phyloP scores from a whole-genome alignment of 2,113 vertebrate species.

The Toxostoma redivivum region DNA sequence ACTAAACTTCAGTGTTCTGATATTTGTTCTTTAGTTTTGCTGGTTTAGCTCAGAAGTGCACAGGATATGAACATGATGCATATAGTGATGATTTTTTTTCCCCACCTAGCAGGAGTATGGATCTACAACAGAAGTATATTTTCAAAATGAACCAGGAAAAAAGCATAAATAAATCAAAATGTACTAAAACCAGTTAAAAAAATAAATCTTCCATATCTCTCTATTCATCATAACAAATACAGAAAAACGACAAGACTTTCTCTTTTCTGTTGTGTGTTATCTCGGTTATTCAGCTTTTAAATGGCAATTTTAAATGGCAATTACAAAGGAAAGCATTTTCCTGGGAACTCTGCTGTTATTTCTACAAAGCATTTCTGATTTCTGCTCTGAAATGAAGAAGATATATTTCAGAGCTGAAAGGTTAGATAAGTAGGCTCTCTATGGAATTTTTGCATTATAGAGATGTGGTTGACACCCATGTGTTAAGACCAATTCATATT shows the following conservation, averaged over 20 bases:
- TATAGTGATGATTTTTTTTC: not conserved
- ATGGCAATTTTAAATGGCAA: conserved; percentile 13
- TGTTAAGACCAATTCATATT: conserved; percentile 1
- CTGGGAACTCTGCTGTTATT: conserved; percentile 12
- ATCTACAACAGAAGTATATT: not conserved
- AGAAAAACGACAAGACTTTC: not conserved
- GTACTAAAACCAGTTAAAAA: not conserved
- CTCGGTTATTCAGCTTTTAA: conserved; percentile 30
- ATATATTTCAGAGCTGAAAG: conserved; percentile 21
- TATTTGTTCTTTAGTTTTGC: not conserved
- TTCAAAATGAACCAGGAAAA: not conserved
- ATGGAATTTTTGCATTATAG: not conserved
- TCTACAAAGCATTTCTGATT: conserved; percentile 27
- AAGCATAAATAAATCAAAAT: not conserved
- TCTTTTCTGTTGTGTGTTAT: not conserved
- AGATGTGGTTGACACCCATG: not conserved
- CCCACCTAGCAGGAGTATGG: not conserved
- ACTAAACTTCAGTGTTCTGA: not conserved
- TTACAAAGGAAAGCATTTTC: conserved; percentile 10
- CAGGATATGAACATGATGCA: not conserved
- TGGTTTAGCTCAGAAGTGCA: not conserved
- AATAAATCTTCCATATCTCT: not conserved
- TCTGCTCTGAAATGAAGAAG: not conserved
- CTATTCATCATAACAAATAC: not conserved
- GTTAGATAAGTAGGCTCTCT: conserved; percentile 17